Percentiles rank a stretch among this genome's conserved stretches.
phyloP scores from a whole-genome alignment of 2,888 invertebrate species.

The Stenichneumon culpator region DNA sequence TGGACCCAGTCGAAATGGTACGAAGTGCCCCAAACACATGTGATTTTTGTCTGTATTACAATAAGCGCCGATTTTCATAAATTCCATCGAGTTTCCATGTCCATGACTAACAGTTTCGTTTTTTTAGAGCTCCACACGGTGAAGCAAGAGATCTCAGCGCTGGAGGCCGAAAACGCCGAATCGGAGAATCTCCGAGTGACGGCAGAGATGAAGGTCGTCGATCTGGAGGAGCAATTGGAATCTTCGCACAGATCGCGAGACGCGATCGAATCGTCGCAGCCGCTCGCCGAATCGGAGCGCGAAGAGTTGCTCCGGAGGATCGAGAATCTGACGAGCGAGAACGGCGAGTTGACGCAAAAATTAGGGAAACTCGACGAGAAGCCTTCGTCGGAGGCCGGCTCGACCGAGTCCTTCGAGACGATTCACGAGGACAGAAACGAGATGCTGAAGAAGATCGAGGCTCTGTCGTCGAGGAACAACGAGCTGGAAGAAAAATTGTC shows the following conservation, averaged over 20 bases:
- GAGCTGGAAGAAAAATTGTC: slow-evolving; percentile 78
- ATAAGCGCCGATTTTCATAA: background rate
- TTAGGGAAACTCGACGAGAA: slow-evolving; percentile 81
- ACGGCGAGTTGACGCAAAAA: slow-evolving; percentile 88
- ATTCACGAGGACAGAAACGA: slow-evolving; percentile 77
- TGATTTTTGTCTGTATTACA: background rate
- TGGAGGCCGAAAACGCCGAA: slow-evolving; percentile 88
- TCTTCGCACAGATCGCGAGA: slow-evolving; percentile 82
- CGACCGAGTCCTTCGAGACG: slow-evolving; percentile 82
- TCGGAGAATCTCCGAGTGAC: slow-evolving; percentile 90
- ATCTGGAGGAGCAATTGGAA: slow-evolving; percentile 92
- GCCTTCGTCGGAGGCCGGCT: slow-evolving; percentile 82
- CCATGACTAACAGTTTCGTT: slow-evolving; percentile 1
- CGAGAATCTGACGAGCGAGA: slow-evolving; percentile 89
- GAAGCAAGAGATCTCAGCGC: slow-evolving; percentile 88
- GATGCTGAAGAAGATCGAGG: slow-evolving; percentile 76
- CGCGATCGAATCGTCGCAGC: slow-evolving; percentile 86
- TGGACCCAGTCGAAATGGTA: no score
- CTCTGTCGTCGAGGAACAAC: slow-evolving; percentile 78
- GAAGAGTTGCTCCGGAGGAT: slow-evolving; percentile 87
- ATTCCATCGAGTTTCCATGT: background rate
- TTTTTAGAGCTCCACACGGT: slow-evolving; percentile 84
- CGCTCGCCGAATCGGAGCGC: slow-evolving; percentile 85
- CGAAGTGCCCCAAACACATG: no score
- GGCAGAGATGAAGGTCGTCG: slow-evolving; percentile 92